These are phyloP conservation scores for Synanthedon vespiformis DNA, from an alignment of 2,888 invertebrate genomes.

Conservation along the genomic window DNA sequence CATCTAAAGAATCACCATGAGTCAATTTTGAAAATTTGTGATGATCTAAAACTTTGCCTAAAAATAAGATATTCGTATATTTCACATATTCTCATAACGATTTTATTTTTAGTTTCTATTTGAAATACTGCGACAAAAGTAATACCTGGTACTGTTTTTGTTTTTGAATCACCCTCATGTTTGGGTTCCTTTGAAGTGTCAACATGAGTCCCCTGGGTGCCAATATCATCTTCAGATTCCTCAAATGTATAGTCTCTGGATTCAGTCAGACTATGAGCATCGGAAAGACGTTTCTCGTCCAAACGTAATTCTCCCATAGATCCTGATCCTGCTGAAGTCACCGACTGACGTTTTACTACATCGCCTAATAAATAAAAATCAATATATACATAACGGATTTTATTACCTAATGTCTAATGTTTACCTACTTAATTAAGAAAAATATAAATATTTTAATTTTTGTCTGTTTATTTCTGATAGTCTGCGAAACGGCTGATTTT, in stretches of 20 bases:
- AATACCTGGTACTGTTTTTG: constrained; percentile 24
- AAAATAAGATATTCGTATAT: constrained; percentile 3
- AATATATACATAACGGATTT: no score
- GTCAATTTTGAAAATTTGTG: constrained; percentile 41
- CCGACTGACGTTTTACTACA: constrained; percentile 49
- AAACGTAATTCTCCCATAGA: constrained; percentile 52
- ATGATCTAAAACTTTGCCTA: constrained; percentile 33
- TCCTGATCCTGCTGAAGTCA: constrained; percentile 58
- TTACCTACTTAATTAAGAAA: no score
- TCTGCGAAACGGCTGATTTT: no score
- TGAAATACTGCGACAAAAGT: neutral
- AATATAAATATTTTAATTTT: neutral
- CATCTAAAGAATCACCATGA: constrained; percentile 64
- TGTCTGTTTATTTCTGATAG: no score
- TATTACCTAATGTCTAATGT: no score
- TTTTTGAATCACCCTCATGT: constrained; percentile 31
- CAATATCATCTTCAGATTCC: constrained; percentile 65
- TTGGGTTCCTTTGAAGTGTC: constrained; percentile 41
- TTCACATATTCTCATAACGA: neutral
- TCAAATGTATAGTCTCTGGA: constrained; percentile 66
- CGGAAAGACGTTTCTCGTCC: constrained; percentile 60
- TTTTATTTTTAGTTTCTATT: constrained; percentile 1
- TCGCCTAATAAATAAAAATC: constrained; percentile 19
- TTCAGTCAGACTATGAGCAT: constrained; percentile 62
- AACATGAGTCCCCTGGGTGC: constrained; percentile 53